Evolutionary conservation across 2,797 vertebrate genomes (phyloP).

Genomic region (Gallirallus australis): DNA sequence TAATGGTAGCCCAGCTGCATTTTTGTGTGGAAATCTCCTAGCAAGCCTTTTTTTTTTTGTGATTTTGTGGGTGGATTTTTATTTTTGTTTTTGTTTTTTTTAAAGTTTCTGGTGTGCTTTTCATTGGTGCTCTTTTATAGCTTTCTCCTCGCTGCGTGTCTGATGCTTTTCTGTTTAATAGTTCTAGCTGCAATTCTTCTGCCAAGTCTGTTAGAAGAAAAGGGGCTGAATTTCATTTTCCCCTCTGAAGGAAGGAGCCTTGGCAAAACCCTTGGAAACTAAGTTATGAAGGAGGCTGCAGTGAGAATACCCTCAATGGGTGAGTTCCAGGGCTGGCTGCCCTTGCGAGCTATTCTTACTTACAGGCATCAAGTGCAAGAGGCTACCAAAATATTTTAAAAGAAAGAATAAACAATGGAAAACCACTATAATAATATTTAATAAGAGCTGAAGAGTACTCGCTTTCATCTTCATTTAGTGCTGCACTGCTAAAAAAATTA

Average conservation of each 20-base stretch:
- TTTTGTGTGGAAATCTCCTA: not conserved
- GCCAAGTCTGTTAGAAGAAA: slow-evolving; percentile 26
- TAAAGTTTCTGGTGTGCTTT: not conserved
- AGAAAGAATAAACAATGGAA: not conserved
- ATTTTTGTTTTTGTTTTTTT: not conserved
- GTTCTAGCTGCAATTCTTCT: not conserved
- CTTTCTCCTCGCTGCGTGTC: not conserved
- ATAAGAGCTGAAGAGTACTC: not conserved
- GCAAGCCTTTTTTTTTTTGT: not conserved
- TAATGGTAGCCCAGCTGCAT: not conserved
- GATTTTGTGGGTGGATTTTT: no score
- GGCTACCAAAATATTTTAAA: not conserved
- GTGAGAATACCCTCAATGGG: not conserved
- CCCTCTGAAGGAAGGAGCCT: not conserved
- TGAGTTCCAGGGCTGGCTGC: not conserved
- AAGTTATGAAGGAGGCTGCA: not conserved
- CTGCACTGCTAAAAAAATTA: not conserved
- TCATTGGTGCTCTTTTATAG: not conserved
- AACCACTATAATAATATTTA: not conserved
- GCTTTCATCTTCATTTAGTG: not conserved
- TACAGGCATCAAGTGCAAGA: not conserved
- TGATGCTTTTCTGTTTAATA: not conserved
- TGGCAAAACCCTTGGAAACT: slow-evolving; percentile 23
- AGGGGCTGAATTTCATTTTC: not conserved
- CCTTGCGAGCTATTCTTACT: not conserved